Percentiles rank a stretch among this genome's conserved stretches.
Evolutionary conservation across 1,140 invertebrate genomes (phyloP).

Genomic region (Neoseiulus cucumeris): DNA sequence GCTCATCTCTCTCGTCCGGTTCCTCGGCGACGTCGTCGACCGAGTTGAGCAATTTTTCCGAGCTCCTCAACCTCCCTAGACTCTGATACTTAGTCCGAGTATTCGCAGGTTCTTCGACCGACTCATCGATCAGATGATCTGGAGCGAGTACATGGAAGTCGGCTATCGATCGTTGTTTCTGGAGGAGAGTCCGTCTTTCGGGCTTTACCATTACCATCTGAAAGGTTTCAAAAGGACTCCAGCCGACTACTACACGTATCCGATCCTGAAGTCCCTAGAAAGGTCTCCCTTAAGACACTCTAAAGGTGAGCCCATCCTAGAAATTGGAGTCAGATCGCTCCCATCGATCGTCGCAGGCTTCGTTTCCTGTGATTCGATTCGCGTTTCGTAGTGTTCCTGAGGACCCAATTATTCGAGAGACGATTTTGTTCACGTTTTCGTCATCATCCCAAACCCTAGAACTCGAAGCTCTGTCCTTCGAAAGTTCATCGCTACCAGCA

Average conservation of each 20-base stretch:
- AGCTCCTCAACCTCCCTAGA: not conserved
- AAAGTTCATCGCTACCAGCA: too few relatives aligned
- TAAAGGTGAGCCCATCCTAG: not conserved
- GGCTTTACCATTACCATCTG: not conserved
- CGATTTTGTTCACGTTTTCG: too few relatives aligned
- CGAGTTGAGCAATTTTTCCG: too few relatives aligned
- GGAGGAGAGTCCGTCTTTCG: not conserved
- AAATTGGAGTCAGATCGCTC: too few relatives aligned
- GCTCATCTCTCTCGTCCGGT: not conserved
- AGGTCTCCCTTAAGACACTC: not conserved
- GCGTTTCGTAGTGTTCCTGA: too few relatives aligned
- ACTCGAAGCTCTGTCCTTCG: too few relatives aligned
- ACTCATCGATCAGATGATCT: not conserved
- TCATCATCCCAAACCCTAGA: too few relatives aligned
- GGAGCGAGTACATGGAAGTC: not conserved
- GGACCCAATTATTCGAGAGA: too few relatives aligned
- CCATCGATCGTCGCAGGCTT: too few relatives aligned
- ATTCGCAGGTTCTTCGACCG: not conserved
- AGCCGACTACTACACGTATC: not conserved
- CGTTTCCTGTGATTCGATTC: too few relatives aligned
- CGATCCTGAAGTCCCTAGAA: not conserved
- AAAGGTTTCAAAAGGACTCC: not conserved
- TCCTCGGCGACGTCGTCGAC: too few relatives aligned
- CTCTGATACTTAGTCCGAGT: not conserved
- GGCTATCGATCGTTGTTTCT: not conserved